Conservation (phyloP, 2,113 vertebrate genomes). For the Drymodes brunneopygia region DNA sequence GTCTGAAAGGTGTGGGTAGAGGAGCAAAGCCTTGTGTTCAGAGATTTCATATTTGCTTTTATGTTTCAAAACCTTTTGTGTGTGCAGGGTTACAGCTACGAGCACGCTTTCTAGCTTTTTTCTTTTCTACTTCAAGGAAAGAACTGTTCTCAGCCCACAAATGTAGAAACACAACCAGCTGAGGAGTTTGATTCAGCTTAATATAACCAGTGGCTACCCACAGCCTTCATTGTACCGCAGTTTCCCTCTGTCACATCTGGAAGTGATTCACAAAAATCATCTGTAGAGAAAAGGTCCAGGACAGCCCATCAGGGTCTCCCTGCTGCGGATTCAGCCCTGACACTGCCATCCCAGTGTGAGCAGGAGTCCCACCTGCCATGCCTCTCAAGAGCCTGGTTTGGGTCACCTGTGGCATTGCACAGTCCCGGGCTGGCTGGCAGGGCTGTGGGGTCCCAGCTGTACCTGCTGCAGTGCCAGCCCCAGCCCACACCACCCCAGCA, state of each 20-base stretch:
- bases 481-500: fast-evolving
- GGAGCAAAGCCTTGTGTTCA: background rate
- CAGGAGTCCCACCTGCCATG: background rate
- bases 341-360: fast-evolving
- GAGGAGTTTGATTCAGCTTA: background rate
- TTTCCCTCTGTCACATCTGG: fast-evolving
- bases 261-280: background rate
- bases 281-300: background rate
- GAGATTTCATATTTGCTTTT: background rate
- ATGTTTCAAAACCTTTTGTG: background rate
- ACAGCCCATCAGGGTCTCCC: background rate
- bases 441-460: fast-evolving
- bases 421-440: background rate
- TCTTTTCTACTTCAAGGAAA: background rate
- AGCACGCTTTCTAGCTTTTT: background rate
- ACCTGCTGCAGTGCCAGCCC: fast-evolving
- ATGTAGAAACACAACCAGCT: background rate
- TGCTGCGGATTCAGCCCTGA: fast-evolving
- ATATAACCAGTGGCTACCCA: background rate
- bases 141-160: background rate
- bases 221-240: background rate
- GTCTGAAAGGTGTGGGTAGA: background rate
- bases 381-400: fast-evolving
- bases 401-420: fast-evolving
- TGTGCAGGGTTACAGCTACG: background rate